A percentile compares a stretch with the other conserved stretches of the same genome.
These are phyloP conservation scores for Sylvilagus floridanus DNA, from an alignment of 2,797 vertebrate genomes.

Conservation along the genomic window DNA sequence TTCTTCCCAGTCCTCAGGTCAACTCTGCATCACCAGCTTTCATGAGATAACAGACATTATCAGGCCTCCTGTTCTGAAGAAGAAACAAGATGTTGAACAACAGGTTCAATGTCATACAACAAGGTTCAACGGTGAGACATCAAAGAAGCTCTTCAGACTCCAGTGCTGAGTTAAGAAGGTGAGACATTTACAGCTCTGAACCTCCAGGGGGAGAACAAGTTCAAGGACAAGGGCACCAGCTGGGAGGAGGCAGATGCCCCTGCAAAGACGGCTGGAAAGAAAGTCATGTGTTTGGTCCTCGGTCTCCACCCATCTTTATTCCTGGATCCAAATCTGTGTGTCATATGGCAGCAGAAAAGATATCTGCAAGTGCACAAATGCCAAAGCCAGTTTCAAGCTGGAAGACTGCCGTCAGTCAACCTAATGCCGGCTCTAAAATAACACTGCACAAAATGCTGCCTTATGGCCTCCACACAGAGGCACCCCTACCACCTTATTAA, in stretches of 20 bases:
- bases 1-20: not conserved
- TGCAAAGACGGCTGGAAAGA: slow-evolving; percentile 26
- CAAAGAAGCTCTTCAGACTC: not conserved
- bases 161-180: not conserved
- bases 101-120: not conserved
- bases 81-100: not conserved
- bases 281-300: slow-evolving; percentile 43
- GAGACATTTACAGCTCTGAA: not conserved
- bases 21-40: not conserved
- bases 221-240: not conserved
- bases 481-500: slow-evolving; percentile 52
- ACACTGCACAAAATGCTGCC: slow-evolving; percentile 39
- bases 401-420: slow-evolving; percentile 68
- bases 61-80: not conserved
- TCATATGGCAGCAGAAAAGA: slow-evolving; percentile 69
- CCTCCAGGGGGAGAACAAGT: not conserved
- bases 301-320: slow-evolving; percentile 67
- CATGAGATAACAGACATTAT: not conserved
- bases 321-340: slow-evolving; percentile 71
- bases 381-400: slow-evolving; percentile 73
- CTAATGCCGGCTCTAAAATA: slow-evolving; percentile 60
- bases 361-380: slow-evolving; percentile 71
- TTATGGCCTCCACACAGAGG: slow-evolving; percentile 5
- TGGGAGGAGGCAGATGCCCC: not conserved
- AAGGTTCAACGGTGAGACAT: not conserved